These are phyloP conservation scores for Clytia hemisphaerica DNA, from an alignment of 30 jellyfish, hydroid and myxozoan genomes.

Conservation along the genomic window DNA sequence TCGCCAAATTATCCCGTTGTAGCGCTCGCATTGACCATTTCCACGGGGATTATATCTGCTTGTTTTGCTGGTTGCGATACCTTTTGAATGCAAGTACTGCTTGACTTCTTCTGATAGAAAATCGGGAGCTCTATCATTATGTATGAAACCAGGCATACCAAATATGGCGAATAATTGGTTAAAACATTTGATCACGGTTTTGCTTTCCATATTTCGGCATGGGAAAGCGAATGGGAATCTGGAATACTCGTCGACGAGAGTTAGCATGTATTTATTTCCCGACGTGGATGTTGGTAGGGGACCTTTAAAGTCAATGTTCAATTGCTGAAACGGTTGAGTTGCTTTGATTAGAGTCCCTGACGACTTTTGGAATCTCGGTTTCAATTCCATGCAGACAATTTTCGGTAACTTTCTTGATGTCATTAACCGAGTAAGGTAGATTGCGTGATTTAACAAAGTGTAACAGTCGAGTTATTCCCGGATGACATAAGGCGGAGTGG, in stretches of 20 bases:
- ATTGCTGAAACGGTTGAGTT: constrained; percentile 35
- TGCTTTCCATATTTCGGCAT: constrained; percentile 6
- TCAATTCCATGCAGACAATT: constrained; percentile 42
- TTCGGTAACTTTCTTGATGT: constrained; percentile 33
- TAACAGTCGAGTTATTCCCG: constrained; percentile 55
- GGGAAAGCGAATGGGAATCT: constrained; percentile 51
- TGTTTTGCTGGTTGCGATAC: constrained; percentile 48
- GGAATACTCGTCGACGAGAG: constrained; percentile 59
- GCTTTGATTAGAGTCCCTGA: constrained; percentile 44
- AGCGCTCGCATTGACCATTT: constrained; percentile 61
- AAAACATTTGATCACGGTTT: constrained; percentile 20
- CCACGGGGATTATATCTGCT: constrained; percentile 29
- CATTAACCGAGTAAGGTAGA: constrained; percentile 40
- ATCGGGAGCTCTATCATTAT: constrained; percentile 17
- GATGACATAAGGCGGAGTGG: constrained; percentile 40
- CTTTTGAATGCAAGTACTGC: constrained; percentile 10
- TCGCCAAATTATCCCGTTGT: constrained; percentile 56
- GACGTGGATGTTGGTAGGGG: constrained; percentile 32
- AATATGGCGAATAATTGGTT: constrained; percentile 1
- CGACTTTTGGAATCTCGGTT: constrained; percentile 21
- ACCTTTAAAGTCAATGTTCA: constrained; percentile 43
- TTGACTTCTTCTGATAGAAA: neutral
- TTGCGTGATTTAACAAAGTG: constrained; percentile 27
- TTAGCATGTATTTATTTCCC: constrained; percentile 39
- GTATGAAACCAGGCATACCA: constrained; percentile 17